phyloP scores from a whole-genome alignment of 2,797 vertebrate genomes.

The Nothura maculosa region DNA sequence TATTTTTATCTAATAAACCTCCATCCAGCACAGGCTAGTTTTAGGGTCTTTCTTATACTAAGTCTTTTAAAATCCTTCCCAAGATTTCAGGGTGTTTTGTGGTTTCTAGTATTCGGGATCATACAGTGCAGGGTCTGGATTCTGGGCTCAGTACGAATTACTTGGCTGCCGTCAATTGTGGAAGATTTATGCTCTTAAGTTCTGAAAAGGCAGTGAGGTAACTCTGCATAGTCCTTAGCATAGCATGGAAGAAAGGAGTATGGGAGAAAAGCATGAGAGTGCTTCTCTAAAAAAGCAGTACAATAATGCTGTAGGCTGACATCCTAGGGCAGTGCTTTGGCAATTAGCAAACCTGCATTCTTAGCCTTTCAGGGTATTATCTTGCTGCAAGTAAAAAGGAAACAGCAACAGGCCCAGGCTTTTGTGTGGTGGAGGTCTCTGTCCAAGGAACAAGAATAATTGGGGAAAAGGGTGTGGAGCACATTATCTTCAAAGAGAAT shows the following conservation, averaged over 20 bases:
- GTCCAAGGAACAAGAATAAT: background rate
- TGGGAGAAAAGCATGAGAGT: conserved; percentile 10
- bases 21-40: background rate
- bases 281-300: conserved; percentile 5
- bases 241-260: background rate
- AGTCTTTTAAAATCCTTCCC: background rate
- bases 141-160: background rate
- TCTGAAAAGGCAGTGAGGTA: background rate
- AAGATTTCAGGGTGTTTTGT: background rate
- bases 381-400: background rate
- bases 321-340: background rate
- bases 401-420: background rate
- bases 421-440: background rate
- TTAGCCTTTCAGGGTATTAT: background rate
- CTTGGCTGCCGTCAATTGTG: background rate
- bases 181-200: background rate
- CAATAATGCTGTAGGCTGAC: background rate
- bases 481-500: background rate
- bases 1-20: background rate
- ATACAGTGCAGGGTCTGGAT: background rate
- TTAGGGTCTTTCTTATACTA: background rate
- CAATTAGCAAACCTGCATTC: background rate
- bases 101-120: background rate
- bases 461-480: conserved; percentile 8
- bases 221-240: background rate